Percentiles rank a stretch among this genome's conserved stretches.
These are phyloP conservation scores for Zygogramma bicolorata DNA, from an alignment of 2,888 invertebrate genomes.

Conservation along the genomic window DNA sequence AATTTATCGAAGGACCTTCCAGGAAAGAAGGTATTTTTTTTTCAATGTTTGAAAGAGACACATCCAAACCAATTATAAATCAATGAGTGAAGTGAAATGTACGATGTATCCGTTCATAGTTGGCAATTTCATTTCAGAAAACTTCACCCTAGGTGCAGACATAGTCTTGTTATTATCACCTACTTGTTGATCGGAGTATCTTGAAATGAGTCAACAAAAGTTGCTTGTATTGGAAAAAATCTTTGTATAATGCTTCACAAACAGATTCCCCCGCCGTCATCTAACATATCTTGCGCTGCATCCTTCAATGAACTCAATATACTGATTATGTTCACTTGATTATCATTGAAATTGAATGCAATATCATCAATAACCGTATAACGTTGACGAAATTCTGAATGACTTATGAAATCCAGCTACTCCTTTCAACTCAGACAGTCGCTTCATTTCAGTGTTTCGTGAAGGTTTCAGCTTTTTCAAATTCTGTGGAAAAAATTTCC, in stretches of 20 bases:
- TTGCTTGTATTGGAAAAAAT: conserved; percentile 5
- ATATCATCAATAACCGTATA: too few relatives aligned
- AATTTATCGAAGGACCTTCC: neutral
- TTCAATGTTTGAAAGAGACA: conserved; percentile 11
- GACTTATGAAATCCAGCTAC: neutral
- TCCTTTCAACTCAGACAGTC: neutral
- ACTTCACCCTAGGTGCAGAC: neutral
- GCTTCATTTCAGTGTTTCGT: neutral
- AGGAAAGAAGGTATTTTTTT: neutral
- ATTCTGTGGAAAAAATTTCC: too few relatives aligned
- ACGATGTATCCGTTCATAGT: neutral
- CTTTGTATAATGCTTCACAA: neutral
- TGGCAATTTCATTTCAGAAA: conserved; percentile 1
- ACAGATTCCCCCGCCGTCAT: conserved; percentile 3
- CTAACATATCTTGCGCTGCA: neutral
- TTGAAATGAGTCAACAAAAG: neutral
- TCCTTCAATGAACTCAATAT: neutral
- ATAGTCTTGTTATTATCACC: neutral
- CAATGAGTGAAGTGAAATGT: conserved; percentile 10
- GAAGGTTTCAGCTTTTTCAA: too few relatives aligned
- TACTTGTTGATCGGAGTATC: neutral
- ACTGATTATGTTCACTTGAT: conserved; percentile 1
- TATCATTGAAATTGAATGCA: conserved; percentile 8
- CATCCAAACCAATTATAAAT: neutral
- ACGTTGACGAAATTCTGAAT: neutral